Conservation (phyloP, 2,113 vertebrate species). For the Azemiops feae region DNA sequence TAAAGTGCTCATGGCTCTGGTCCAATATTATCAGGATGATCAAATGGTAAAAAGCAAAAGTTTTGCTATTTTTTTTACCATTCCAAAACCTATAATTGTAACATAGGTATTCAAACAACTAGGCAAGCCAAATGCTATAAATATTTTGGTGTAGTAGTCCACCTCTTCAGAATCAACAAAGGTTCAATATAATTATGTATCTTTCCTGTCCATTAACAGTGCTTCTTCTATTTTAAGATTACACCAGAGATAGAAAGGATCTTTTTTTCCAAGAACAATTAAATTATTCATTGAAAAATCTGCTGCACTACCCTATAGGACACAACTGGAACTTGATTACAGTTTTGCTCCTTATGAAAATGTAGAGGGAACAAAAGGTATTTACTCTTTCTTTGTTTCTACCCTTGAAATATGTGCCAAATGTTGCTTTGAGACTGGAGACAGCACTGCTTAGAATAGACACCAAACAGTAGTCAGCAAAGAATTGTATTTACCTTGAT, state of each 20-base stretch:
- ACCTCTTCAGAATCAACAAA: not conserved
- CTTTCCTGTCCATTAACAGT: not conserved
- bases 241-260: not conserved
- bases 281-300: not conserved
- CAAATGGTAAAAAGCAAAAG: not conserved
- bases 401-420: not conserved
- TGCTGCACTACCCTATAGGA: not conserved
- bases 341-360: not conserved
- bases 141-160: not conserved
- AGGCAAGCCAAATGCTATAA: not conserved
- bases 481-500: not conserved
- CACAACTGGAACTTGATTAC: not conserved
- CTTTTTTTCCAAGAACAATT: not conserved
- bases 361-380: not conserved
- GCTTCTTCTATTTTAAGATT: not conserved
- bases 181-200: not conserved
- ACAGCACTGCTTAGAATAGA: not conserved
- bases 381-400: not conserved
- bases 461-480: not conserved
- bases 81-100: not conserved
- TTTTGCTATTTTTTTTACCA: not conserved
- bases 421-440: not conserved
- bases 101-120: not conserved
- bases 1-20: not conserved
- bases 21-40: not conserved